Evolutionary conservation across 2,113 vertebrate species (phyloP), one percentile per base, ranked within the genome.

Genomic region (Salvelinus fontinalis): DNA sequence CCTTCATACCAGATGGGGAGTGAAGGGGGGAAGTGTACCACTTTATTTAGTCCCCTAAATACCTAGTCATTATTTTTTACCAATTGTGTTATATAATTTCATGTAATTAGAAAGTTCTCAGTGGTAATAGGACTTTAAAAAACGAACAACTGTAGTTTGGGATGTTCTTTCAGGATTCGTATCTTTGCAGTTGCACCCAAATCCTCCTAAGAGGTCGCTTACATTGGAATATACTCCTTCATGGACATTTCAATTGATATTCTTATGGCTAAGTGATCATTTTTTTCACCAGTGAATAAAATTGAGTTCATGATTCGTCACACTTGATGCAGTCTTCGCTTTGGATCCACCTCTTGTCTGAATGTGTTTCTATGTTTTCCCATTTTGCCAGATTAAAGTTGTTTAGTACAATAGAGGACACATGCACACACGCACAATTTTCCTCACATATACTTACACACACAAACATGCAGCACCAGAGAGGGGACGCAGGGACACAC

Each of bases 381-480:
- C 27, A 18, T 24, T 26, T 66, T 29, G 3, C 29, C 11, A 29
- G 8, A 26, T 27, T 65, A 27, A 29, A 27, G 3, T 66, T 8
- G 24, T 77, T 72, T 66, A 74, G 67, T 59, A 85, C 77, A 85
- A 85, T 85, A 65, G 78, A 69, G 76, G 59, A 72, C 31, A 54
- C 66, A 75, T 62, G 16, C 51, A 4, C 39, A 44, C 68, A 16
- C 3, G 14, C 7, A 39, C 34, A 34, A 14, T 51, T 51, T 12
- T 13, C 2, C 49, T 51, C 12, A 14, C 49, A 51, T 14, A 51
- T 51, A 11, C 49, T 51, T 14, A 76, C 31, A 72, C 65, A 71
- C 71, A 51, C 70, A 72, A 27, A 79, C 71, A n/a, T n/a, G 12
- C 16, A 27, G 13, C 22, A 76, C 71, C 6, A 18, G 34, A 78